Conservation (phyloP, 1,140 invertebrate genomes). For the Streblospio benedicti region DNA sequence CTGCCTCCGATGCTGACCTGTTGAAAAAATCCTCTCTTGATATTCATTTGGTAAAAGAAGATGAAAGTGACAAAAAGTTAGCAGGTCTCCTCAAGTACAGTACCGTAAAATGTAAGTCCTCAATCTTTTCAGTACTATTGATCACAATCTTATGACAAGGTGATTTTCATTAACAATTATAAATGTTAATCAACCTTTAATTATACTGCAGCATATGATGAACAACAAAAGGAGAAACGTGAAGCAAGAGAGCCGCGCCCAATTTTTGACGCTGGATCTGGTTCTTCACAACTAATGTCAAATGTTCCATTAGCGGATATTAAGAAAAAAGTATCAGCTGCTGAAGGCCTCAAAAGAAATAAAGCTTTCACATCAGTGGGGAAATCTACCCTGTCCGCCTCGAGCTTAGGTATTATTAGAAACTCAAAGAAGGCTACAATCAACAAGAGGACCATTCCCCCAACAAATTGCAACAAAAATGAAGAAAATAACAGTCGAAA, state of each 20-base stretch:
- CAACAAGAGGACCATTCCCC: no score
- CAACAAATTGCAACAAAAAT: no score
- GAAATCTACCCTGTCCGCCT: no score
- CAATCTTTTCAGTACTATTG: conserved; percentile 5
- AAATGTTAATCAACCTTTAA: neutral
- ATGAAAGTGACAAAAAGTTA: conserved; percentile 66
- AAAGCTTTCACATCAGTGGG: no score
- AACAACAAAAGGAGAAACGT: conserved; percentile 34
- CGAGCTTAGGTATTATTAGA: no score
- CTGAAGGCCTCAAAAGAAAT: no score
- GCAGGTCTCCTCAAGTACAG: conserved; percentile 61
- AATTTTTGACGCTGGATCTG: conserved; percentile 19
- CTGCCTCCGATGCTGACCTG: conserved; percentile 61
- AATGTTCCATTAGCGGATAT: neutral
- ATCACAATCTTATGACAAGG: neutral
- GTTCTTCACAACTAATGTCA: no score
- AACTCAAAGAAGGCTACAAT: no score
- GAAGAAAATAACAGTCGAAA: no score
- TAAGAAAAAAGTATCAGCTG: no score
- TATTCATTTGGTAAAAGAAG: conserved; percentile 68
- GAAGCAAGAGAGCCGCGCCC: conserved; percentile 27
- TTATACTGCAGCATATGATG: conserved; percentile 29
- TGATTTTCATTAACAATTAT: neutral
- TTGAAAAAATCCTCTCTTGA: conserved; percentile 68
- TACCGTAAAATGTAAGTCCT: conserved; percentile 33